phyloP scores from a whole-genome alignment of 2,888 invertebrate species.

The Lepas anatifera region DNA sequence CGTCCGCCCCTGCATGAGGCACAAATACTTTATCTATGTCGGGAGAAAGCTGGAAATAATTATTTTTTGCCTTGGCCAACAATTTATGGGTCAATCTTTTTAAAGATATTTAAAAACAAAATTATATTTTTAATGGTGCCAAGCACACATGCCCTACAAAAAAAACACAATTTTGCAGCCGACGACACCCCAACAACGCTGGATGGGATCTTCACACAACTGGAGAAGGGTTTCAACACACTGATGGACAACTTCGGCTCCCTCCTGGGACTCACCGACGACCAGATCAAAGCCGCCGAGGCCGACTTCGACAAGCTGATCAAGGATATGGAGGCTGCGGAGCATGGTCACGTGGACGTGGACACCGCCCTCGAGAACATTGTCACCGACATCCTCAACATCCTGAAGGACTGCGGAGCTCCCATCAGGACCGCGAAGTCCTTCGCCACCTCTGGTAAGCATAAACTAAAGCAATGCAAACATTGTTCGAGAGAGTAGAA shows the following conservation, averaged over 20 bases:
- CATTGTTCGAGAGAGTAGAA: too few relatives aligned
- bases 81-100: too few relatives aligned
- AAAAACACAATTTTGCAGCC: not conserved
- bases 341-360: not conserved
- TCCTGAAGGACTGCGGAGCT: not conserved
- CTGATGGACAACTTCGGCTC: not conserved
- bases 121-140: too few relatives aligned
- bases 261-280: not conserved
- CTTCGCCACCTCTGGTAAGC: too few relatives aligned
- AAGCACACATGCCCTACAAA: too few relatives aligned
- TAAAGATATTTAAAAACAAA: too few relatives aligned
- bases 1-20: too few relatives aligned
- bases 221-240: not conserved
- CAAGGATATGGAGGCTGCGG: not conserved
- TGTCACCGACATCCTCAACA: not conserved
- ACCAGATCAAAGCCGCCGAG: not conserved
- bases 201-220: not conserved
- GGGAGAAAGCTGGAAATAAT: too few relatives aligned
- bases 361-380: not conserved
- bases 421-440: too few relatives aligned
- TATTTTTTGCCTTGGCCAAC: too few relatives aligned
- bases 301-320: not conserved
- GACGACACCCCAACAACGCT: not conserved
- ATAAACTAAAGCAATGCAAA: too few relatives aligned
- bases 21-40: too few relatives aligned